These are phyloP conservation scores for Drosophila melanosoma DNA, from an alignment of 2,888 invertebrate genomes.

Conservation along the genomic window DNA sequence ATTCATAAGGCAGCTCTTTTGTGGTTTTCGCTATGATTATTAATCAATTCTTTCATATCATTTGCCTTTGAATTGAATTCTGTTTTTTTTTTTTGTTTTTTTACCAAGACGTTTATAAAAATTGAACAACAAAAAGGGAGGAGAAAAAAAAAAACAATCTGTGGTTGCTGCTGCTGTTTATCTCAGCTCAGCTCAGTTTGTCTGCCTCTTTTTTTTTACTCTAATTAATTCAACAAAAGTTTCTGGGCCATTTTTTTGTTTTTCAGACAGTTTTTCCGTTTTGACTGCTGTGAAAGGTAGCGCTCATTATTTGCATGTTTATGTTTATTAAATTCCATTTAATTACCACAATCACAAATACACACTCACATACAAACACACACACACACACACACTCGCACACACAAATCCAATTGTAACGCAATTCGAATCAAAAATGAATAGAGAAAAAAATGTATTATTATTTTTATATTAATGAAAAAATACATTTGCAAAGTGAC, in stretches of 20 bases:
- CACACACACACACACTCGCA: constrained; percentile 3
- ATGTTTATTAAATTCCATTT: constrained; percentile 80
- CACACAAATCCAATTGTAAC: constrained; percentile 36
- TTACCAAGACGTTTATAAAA: constrained; percentile 58
- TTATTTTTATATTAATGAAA: constrained; percentile 68
- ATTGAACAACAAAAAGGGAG: background rate
- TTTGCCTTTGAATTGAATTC: constrained; percentile 76
- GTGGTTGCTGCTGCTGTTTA: constrained; percentile 41
- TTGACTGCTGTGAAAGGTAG: constrained; percentile 69
- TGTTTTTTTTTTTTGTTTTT: constrained; percentile 28
- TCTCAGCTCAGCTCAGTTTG: constrained; percentile 8
- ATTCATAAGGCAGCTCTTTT: constrained; percentile 68
- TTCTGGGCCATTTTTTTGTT: constrained; percentile 73
- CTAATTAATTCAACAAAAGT: constrained; percentile 80
- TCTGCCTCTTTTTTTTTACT: constrained; percentile 59
- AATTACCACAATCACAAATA: constrained; percentile 70
- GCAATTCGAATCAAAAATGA: constrained; percentile 41
- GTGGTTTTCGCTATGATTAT: constrained; percentile 81
- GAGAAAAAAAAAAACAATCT: constrained; percentile 18
- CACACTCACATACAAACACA: constrained; percentile 9
- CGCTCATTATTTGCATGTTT: constrained; percentile 76
- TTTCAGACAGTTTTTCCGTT: constrained; percentile 58
- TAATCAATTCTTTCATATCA: constrained; percentile 82
- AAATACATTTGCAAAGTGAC: constrained; percentile 47
- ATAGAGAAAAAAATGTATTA: constrained; percentile 42